phyloP scores from a whole-genome alignment of 2,797 vertebrate species.

The Myotis pilosus region DNA sequence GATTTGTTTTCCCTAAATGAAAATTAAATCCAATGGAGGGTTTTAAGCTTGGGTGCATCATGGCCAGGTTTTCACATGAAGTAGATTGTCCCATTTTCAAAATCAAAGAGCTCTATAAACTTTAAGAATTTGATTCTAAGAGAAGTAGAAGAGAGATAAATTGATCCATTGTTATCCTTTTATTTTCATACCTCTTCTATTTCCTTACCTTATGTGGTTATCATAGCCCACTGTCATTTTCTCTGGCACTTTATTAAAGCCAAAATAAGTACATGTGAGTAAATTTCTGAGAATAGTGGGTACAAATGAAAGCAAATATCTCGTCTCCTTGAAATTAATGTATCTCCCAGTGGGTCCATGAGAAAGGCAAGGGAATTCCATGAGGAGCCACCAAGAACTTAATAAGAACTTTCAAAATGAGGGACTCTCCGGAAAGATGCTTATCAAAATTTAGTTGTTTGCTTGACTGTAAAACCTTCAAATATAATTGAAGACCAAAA shows the following conservation, averaged over 20 bases:
- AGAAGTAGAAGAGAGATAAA: background rate
- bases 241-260: background rate
- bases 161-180: background rate
- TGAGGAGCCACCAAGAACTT: background rate
- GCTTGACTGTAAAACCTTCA: background rate
- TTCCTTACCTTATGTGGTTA: background rate
- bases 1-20: background rate
- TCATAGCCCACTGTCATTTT: background rate
- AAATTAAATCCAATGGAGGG: background rate
- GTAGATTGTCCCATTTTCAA: background rate
- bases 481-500: slow-evolving; percentile 37
- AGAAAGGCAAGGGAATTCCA: background rate
- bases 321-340: background rate
- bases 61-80: background rate
- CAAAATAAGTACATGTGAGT: background rate
- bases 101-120: background rate
- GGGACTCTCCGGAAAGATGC: background rate
- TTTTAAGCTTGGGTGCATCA: background rate
- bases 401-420: background rate
- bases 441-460: background rate
- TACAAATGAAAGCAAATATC: background rate
- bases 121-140: background rate
- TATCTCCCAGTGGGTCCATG: background rate
- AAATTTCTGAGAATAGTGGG: background rate
- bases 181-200: background rate